A percentile compares a stretch with the other conserved stretches of the same genome.
Conservation (phyloP, 92 coral and sea anemone species). For the Epizoanthus scotinus region DNA sequence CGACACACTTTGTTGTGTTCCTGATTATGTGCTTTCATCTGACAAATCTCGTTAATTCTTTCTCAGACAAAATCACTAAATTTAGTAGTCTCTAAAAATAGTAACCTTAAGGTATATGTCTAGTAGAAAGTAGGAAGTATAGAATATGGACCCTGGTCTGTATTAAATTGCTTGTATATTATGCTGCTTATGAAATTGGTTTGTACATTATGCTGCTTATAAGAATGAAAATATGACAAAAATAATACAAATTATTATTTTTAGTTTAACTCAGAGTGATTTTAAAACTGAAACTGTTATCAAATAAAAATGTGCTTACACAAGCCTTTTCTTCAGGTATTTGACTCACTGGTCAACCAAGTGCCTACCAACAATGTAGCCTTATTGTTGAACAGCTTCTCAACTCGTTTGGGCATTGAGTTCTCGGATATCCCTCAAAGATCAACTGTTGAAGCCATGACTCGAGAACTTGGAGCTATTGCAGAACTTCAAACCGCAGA, state of each 20-base stretch:
- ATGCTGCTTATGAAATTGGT: not conserved
- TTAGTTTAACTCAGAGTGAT: no score
- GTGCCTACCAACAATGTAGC: slow-evolving; percentile 3
- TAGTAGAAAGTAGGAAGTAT: not conserved
- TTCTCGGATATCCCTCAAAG: slow-evolving; percentile 12
- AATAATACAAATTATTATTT: no score
- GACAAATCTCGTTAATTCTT: no score
- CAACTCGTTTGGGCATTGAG: slow-evolving; percentile 5
- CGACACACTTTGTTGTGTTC: no score
- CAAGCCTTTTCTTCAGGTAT: not conserved
- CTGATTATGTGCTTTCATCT: no score
- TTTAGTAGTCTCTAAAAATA: no score
- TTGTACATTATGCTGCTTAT: not conserved
- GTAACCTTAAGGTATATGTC: not conserved
- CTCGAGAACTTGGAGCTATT: slow-evolving; percentile 6
- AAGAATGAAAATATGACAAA: not conserved
- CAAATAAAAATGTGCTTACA: no score
- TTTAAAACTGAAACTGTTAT: no score
- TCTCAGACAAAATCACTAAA: no score
- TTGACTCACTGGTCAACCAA: slow-evolving; percentile 3
- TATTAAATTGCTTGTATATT: slow-evolving; percentile 8
- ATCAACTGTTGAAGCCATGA: slow-evolving; percentile 15
- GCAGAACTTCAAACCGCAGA: slow-evolving; percentile 5
- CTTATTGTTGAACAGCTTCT: slow-evolving; percentile 10
- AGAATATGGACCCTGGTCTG: slow-evolving; percentile 10